Base-by-base conservation (phyloP, 2,888 invertebrate genomes). In the Acheta domesticus region DNA sequence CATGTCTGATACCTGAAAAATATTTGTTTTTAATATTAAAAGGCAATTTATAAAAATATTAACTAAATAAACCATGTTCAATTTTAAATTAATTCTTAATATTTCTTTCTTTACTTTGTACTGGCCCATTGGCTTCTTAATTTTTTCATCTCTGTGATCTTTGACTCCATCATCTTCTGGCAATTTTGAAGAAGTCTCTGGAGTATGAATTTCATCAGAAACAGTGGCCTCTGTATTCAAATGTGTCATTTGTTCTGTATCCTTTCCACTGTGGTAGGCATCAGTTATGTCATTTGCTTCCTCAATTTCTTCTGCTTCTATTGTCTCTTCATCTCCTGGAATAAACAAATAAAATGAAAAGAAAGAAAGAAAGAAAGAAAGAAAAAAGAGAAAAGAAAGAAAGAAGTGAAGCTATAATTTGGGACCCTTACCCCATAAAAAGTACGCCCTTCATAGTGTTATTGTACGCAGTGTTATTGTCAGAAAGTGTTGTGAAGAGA, bases 1-100 rank as follows among this genome's bases (percentile, higher is more conserved):
- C 92, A 96, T 94, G 85, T 96, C 95, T 0, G 95, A 85, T 50
- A 87, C 85, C 80, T 85, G 84, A 50, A 81, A 81, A 48, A 83
- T 82, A 23, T 81, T 79, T 50, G 14, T 77, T 21, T 48, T n/a
- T 50, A 50, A 12, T 20, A 19, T 49, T 23, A 20, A 49, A 11
- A 21, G 36, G 8, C n/a, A 48, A 75, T 75, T 75, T 20, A 75
- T 21, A 14, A 16, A 75, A 16, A 12, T 20, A 75, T 3, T 8
- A n/a, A 11, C 19, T n/a, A 5, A 73, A 73, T 73, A 73, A n/a
- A 11, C 1, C 73, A 73, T 73, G 8, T 75, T 11, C 23, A 23
- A 19, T 16, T 16, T 20, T 75, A 75, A 14, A 75, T 16, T 75
- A 75, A 12, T 75, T 21, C 21, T 4, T 23, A 23, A 36, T 36